phyloP scores from a whole-genome alignment of 2,113 vertebrate genomes.

The Miniopterus natalensis region DNA sequence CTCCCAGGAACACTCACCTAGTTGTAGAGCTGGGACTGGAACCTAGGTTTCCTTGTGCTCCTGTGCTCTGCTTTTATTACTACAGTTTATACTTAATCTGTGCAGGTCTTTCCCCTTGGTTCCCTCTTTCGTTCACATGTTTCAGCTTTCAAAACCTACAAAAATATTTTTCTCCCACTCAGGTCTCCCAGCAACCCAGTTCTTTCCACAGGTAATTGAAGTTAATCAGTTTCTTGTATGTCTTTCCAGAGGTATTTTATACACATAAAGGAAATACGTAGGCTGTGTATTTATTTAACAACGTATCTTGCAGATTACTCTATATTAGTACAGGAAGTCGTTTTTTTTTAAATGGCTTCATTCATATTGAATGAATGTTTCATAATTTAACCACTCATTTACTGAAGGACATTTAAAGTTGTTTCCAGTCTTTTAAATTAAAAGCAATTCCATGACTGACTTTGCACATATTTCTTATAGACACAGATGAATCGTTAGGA shows the following conservation, averaged over 20 bases:
- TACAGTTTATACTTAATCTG: neutral
- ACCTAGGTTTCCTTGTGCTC: neutral
- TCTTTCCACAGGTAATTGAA: neutral
- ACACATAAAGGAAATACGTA: neutral
- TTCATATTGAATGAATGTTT: constrained; percentile 36
- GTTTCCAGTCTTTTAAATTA: constrained; percentile 31
- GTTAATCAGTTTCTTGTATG: constrained; percentile 40
- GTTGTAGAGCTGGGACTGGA: neutral
- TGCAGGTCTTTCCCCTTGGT: neutral
- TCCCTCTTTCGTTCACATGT: constrained; percentile 35
- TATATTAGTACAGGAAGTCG: neutral
- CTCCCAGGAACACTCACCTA: neutral
- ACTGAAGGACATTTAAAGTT: constrained; percentile 20
- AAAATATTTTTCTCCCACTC: neutral
- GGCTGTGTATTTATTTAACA: constrained; percentile 20
- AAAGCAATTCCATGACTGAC: neutral
- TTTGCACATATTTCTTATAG: neutral
- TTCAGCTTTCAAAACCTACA: constrained; percentile 54
- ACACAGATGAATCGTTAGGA: neutral
- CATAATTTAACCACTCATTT: constrained; percentile 29
- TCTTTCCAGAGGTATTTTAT: constrained; percentile 60
- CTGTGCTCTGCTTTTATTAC: constrained; percentile 20
- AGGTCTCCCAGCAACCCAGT: neutral
- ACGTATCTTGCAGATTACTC: neutral
- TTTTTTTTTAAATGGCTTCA: neutral